These are phyloP conservation scores for Conger conger DNA, from an alignment of 2,113 vertebrate genomes.

Conservation along the genomic window DNA sequence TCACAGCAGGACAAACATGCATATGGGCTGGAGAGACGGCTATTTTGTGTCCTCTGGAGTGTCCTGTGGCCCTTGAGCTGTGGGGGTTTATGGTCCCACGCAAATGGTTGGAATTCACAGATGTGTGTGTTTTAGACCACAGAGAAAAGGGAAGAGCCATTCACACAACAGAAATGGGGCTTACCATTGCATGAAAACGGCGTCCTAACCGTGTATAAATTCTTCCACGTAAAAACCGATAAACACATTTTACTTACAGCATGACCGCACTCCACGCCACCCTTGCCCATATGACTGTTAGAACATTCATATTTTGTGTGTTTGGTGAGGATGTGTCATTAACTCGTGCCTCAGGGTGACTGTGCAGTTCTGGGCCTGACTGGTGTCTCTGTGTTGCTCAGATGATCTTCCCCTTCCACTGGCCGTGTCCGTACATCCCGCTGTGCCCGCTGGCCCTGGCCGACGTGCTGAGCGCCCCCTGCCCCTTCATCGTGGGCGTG, in stretches of 20 bases:
- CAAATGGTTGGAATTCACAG: neutral
- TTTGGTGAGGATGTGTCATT: neutral
- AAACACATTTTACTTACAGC: no score
- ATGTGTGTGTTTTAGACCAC: neutral
- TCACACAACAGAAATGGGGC: neutral
- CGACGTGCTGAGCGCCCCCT: conserved; percentile 92
- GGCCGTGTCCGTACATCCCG: conserved; percentile 97
- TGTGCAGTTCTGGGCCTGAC: neutral
- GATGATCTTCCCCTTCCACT: conserved; percentile 99
- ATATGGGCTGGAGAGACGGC: neutral
- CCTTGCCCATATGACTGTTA: neutral
- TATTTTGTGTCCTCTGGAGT: neutral
- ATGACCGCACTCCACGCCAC: no score
- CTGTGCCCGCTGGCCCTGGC: conserved; percentile 94
- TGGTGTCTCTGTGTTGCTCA: conserved; percentile 55
- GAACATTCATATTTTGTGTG: neutral
- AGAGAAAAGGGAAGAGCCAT: neutral
- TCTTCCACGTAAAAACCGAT: neutral
- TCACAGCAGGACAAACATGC: neutral
- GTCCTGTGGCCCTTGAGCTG: neutral
- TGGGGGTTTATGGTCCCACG: neutral
- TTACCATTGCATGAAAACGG: neutral
- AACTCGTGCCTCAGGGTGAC: neutral
- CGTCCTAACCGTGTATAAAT: neutral
- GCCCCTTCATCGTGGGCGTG: conserved; percentile 96